Conservation (phyloP, 2,113 vertebrate genomes). For the Ptyas mucosa region DNA sequence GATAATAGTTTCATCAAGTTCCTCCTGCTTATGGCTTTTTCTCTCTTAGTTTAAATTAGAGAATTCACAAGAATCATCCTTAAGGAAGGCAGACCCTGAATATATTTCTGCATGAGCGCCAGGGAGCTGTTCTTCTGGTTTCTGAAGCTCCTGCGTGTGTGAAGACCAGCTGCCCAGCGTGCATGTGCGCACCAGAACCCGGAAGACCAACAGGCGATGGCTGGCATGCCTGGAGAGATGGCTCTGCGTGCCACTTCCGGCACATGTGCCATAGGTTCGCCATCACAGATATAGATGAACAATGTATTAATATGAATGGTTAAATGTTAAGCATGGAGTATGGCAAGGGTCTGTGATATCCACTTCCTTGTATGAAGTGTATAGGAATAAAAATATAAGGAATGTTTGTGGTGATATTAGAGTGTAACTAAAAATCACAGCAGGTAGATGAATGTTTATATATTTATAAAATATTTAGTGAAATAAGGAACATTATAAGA, state of each 20-base stretch:
- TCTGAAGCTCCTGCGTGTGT: too few relatives aligned
- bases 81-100: background rate
- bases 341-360: background rate
- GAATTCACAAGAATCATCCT: background rate
- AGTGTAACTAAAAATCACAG: background rate
- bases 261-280: too few relatives aligned
- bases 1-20: background rate
- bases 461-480: background rate
- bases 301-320: background rate
- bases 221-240: too few relatives aligned
- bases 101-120: background rate
- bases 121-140: too few relatives aligned
- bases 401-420: background rate
- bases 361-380: background rate
- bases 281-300: constrained; percentile 1
- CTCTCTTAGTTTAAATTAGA: background rate
- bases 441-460: background rate
- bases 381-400: background rate
- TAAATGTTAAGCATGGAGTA: background rate
- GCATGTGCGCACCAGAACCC: too few relatives aligned
- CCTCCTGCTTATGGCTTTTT: background rate
- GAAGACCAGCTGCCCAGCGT: too few relatives aligned
- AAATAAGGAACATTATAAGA: background rate
- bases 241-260: too few relatives aligned
- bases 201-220: too few relatives aligned